phyloP scores from a whole-genome alignment of 2,888 invertebrate species.

The Myopa testacea region DNA sequence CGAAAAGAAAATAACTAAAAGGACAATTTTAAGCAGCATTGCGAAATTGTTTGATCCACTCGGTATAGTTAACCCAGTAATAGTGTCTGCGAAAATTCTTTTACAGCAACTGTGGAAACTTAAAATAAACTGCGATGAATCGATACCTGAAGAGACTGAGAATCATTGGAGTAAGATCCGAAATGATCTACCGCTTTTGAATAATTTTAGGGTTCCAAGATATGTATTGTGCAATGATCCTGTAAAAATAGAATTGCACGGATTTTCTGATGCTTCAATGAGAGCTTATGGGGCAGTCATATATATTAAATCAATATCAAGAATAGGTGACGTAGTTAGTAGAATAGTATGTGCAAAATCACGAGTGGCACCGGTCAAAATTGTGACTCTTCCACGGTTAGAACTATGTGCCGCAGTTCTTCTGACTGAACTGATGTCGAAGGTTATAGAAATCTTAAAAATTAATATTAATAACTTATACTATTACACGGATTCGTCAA shows the following conservation, averaged over 20 bases:
- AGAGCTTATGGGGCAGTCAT: conserved; percentile 29
- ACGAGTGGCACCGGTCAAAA: conserved; percentile 37
- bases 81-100: background rate
- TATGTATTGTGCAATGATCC: background rate
- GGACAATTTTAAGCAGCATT: conserved; percentile 23
- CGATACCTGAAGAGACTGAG: conserved; percentile 16
- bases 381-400: conserved; percentile 27
- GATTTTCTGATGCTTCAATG: conserved; percentile 37
- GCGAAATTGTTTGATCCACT: conserved; percentile 27
- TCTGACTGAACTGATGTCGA: conserved; percentile 24
- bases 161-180: background rate
- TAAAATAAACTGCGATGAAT: conserved; percentile 15
- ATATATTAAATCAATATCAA: conserved; percentile 2
- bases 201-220: conserved; percentile 18
- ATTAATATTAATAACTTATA: background rate
- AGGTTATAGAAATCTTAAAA: conserved; percentile 12
- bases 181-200: background rate
- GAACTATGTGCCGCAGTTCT: conserved; percentile 40
- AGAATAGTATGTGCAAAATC: conserved; percentile 34
- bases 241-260: conserved; percentile 8
- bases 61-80: conserved; percentile 7
- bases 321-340: background rate
- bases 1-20: background rate
- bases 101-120: conserved; percentile 20
- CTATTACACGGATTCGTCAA: conserved; percentile 34